phyloP scores from a whole-genome alignment of 2,888 invertebrate species.

The Ormyrus rosae region DNA sequence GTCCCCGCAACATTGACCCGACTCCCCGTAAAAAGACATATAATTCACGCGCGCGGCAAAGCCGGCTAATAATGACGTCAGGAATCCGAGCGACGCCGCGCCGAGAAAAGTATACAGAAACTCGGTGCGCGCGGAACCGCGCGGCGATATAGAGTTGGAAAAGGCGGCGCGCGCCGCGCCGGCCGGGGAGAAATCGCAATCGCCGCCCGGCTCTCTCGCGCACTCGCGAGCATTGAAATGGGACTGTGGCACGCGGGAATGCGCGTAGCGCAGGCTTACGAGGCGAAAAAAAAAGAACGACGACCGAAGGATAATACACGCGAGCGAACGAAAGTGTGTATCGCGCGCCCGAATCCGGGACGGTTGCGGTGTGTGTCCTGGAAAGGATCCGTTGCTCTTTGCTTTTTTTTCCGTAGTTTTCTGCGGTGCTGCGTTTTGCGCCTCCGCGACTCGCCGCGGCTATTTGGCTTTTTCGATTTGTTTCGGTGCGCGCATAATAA shows the following conservation, averaged over 20 bases:
- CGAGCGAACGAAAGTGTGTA: conserved; percentile 16
- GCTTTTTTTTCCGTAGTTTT: conserved; percentile 25
- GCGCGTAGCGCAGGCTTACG: background rate
- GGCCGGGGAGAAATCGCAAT: conserved; percentile 8
- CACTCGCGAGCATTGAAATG: conserved; percentile 2
- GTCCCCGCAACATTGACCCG: too few relatives aligned
- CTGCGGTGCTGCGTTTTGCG: conserved; percentile 28
- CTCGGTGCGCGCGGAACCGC: too few relatives aligned
- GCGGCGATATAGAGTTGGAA: too few relatives aligned
- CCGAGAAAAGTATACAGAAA: too few relatives aligned
- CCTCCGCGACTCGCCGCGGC: background rate
- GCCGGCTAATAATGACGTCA: too few relatives aligned
- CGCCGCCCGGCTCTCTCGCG: background rate
- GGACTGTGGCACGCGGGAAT: background rate
- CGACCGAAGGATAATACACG: background rate
- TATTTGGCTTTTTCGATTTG: background rate
- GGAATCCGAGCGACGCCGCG: too few relatives aligned
- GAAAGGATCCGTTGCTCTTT: conserved; percentile 19
- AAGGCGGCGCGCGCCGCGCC: too few relatives aligned
- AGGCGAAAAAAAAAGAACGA: background rate
- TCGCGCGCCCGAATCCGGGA: background rate
- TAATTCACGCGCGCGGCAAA: too few relatives aligned
- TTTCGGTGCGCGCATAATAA: background rate
- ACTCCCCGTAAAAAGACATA: too few relatives aligned
- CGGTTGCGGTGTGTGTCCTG: background rate